These are phyloP conservation scores for Temnothorax rugatulus DNA, from an alignment of 2,888 invertebrate species.

Conservation along the genomic window DNA sequence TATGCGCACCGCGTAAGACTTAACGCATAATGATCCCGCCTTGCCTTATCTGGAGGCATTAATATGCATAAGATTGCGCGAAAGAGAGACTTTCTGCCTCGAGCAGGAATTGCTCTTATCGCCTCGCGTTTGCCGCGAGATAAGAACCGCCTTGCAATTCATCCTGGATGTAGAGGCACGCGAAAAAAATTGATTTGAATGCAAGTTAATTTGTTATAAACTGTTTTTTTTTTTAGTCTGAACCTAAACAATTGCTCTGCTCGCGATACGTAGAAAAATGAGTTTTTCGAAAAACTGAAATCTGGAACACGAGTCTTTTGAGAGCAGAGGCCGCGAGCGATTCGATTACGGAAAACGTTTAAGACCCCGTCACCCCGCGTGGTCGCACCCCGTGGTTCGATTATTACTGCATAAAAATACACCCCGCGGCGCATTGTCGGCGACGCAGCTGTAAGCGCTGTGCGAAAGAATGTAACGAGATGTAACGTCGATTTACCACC, in stretches of 20 bases:
- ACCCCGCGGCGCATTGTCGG: constrained; percentile 74
- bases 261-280: neutral
- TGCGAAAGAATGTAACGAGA: constrained; percentile 62
- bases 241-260: neutral
- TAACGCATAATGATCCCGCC: neutral
- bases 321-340: constrained; percentile 59
- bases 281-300: constrained; percentile 8
- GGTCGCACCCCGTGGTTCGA: constrained; percentile 76
- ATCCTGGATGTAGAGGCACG: neutral
- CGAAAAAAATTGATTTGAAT: neutral
- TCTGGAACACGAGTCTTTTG: neutral
- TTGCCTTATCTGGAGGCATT: constrained; percentile 23
- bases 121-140: neutral
- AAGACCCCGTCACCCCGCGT: constrained; percentile 54
- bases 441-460: constrained; percentile 76
- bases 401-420: constrained; percentile 77
- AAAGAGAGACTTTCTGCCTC: constrained; percentile 20
- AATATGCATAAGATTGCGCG: constrained; percentile 40
- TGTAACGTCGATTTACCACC: constrained; percentile 68
- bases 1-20: constrained; percentile 27
- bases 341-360: constrained; percentile 70
- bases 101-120: constrained; percentile 12
- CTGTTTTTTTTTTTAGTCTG: neutral
- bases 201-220: neutral
- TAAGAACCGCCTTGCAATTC: neutral